Evolutionary conservation across 1,140 invertebrate genomes (phyloP).

Genomic region (Phymorhynchus buccinoides): DNA sequence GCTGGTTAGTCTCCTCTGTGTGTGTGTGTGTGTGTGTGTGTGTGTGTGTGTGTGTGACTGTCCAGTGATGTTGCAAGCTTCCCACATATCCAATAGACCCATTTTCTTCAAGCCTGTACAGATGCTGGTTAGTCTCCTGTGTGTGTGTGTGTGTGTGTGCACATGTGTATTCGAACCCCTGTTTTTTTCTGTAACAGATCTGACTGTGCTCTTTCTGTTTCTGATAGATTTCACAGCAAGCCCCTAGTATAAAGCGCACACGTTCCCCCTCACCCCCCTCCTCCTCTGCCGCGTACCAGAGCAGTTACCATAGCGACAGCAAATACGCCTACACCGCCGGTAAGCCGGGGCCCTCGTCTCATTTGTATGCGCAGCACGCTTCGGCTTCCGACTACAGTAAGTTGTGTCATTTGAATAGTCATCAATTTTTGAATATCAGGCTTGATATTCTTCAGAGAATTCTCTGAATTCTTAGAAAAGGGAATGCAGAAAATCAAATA

Average conservation of each 20-base stretch:
- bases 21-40: too few species aligned
- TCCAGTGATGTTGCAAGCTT: too few species aligned
- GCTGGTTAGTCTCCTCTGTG: neutral
- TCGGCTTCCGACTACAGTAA: conserved; percentile 43
- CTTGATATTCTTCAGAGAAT: too few species aligned
- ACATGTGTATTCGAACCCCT: neutral
- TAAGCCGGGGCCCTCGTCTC: conserved; percentile 31
- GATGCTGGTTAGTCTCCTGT: too few species aligned
- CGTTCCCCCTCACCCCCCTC: conserved; percentile 79
- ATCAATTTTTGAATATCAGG: too few species aligned
- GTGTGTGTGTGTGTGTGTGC: too few species aligned
- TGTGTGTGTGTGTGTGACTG: too few species aligned
- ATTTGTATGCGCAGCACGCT: conserved; percentile 42
- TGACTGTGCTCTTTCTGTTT: neutral
- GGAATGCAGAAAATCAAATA: too few species aligned
- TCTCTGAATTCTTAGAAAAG: too few species aligned
- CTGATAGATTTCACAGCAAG: neutral
- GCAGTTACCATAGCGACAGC: conserved; percentile 38
- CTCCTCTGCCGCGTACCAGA: conserved; percentile 56
- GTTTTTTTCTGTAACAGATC: neutral
- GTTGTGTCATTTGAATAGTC: neutral
- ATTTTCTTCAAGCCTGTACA: too few species aligned
- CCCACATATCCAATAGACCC: too few species aligned
- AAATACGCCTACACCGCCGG: conserved; percentile 38
- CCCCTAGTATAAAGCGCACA: conserved; percentile 76